Conservation (phyloP, 2,888 invertebrate genomes). For the Melanostoma scalare region DNA sequence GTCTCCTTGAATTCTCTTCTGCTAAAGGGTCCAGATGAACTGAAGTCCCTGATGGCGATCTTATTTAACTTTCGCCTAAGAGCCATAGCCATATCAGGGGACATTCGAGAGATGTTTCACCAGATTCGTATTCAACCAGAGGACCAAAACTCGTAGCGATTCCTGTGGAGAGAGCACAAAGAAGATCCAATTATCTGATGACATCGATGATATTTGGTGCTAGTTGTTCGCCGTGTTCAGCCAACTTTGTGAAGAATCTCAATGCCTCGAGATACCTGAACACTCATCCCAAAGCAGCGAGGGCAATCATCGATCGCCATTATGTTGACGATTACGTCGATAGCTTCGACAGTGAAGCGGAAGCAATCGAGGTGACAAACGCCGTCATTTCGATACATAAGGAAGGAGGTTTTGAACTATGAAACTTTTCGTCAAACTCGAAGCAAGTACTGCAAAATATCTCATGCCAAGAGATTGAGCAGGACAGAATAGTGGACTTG, state of each 20-base stretch:
- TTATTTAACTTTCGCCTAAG: background rate
- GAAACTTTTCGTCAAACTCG: slow-evolving; percentile 22
- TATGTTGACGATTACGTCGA: slow-evolving; percentile 37
- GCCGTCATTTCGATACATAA: background rate
- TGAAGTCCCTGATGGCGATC: too few relatives aligned
- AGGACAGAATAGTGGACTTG: slow-evolving; percentile 3
- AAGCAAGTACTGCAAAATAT: slow-evolving; percentile 1
- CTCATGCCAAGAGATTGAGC: slow-evolving; percentile 1
- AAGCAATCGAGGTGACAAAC: slow-evolving; percentile 8
- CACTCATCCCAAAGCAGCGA: slow-evolving; percentile 43
- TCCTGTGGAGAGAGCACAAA: slow-evolving; percentile 74
- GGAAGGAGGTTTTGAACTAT: slow-evolving; percentile 8
- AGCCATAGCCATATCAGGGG: slow-evolving; percentile 2
- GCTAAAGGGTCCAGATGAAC: slow-evolving; percentile 4
- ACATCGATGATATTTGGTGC: slow-evolving; percentile 73
- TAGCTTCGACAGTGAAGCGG: slow-evolving; percentile 27
- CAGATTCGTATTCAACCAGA: slow-evolving; percentile 15
- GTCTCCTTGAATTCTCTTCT: slow-evolving; percentile 10
- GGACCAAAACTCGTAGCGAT: slow-evolving; percentile 43
- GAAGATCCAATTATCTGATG: slow-evolving; percentile 63
- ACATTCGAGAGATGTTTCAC: slow-evolving; percentile 7
- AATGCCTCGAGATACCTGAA: slow-evolving; percentile 53
- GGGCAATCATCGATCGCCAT: slow-evolving; percentile 52
- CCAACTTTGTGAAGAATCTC: slow-evolving; percentile 68
- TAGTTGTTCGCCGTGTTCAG: slow-evolving; percentile 65